A percentile compares a stretch with the other conserved stretches of the same genome.
These are phyloP conservation scores for Yponomeuta cagnagella DNA, from an alignment of 2,888 invertebrate species.

Conservation along the genomic window DNA sequence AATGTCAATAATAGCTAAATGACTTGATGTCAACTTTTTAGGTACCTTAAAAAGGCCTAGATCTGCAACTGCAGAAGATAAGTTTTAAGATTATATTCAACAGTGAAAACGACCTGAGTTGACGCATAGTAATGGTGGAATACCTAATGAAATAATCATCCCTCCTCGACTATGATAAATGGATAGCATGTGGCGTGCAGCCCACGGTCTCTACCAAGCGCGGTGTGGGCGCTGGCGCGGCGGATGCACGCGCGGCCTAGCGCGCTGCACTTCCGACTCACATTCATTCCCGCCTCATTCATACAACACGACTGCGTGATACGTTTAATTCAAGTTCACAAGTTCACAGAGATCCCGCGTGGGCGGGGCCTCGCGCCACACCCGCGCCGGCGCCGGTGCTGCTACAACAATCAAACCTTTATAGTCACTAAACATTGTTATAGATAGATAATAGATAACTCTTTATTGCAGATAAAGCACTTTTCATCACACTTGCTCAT, in stretches of 20 bases:
- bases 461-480: too few species aligned
- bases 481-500: too few species aligned
- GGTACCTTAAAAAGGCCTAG: too few species aligned
- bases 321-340: slow-evolving; percentile 73
- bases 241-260: slow-evolving; percentile 55
- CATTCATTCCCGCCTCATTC: slow-evolving; percentile 69
- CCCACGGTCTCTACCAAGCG: background rate
- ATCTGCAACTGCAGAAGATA: too few species aligned
- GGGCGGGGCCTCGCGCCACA: slow-evolving; percentile 51
- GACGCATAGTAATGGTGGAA: background rate
- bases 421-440: slow-evolving; percentile 39
- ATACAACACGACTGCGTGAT: slow-evolving; percentile 67
- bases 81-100: too few species aligned
- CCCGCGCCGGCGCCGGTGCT: slow-evolving; percentile 32
- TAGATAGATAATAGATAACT: slow-evolving; percentile 20
- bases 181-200: background rate
- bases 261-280: slow-evolving; percentile 69
- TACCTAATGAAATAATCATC: background rate
- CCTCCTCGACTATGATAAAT: background rate
- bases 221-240: slow-evolving; percentile 21
- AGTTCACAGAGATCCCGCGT: slow-evolving; percentile 47
- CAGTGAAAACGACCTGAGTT: background rate
- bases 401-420: slow-evolving; percentile 39
- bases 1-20: too few species aligned
- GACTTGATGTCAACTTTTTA: too few species aligned